A percentile compares a stretch with the other conserved stretches of the same genome.
Evolutionary conservation across 2,888 invertebrate genomes (phyloP).

Genomic region (Cynaeus angustus): DNA sequence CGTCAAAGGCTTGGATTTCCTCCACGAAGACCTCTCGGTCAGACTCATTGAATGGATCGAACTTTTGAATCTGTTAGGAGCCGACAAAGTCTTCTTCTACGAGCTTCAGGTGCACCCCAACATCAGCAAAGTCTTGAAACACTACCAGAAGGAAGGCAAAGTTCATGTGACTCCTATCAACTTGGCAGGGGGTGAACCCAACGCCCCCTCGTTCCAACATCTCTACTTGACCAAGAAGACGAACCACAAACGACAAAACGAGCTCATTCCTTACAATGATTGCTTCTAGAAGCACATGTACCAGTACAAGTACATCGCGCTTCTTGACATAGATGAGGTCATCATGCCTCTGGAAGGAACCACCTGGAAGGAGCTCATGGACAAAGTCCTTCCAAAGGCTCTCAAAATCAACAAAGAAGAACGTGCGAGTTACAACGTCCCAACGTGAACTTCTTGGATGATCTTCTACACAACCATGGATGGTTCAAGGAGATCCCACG

Average conservation of each 20-base stretch:
- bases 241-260: slow-evolving; percentile 95
- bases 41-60: slow-evolving; percentile 96
- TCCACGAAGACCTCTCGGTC: slow-evolving; percentile 92
- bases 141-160: slow-evolving; percentile 74
- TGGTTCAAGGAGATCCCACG: slow-evolving; percentile 88
- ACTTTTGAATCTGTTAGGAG: slow-evolving; percentile 87
- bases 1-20: slow-evolving; percentile 94
- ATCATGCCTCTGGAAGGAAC: slow-evolving; percentile 88
- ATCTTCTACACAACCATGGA: slow-evolving; percentile 86
- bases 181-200: slow-evolving; percentile 92
- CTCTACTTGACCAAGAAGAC: slow-evolving; percentile 92
- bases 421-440: slow-evolving; percentile 88
- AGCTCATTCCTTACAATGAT: slow-evolving; percentile 96
- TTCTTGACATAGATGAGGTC: slow-evolving; percentile 95
- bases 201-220: slow-evolving; percentile 91
- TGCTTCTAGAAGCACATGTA: slow-evolving; percentile 95
- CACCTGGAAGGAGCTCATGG: slow-evolving; percentile 87
- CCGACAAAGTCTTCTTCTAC: slow-evolving; percentile 93
- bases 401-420: slow-evolving; percentile 79
- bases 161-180: slow-evolving; percentile 85
- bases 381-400: slow-evolving; percentile 78
- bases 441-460: slow-evolving; percentile 94
- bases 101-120: slow-evolving; percentile 94
- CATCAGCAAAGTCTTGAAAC: slow-evolving; percentile 85
- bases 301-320: slow-evolving; percentile 90